Evolutionary conservation across 2,797 vertebrate genomes (phyloP).

Genomic region (Sebastes itinus): DNA sequence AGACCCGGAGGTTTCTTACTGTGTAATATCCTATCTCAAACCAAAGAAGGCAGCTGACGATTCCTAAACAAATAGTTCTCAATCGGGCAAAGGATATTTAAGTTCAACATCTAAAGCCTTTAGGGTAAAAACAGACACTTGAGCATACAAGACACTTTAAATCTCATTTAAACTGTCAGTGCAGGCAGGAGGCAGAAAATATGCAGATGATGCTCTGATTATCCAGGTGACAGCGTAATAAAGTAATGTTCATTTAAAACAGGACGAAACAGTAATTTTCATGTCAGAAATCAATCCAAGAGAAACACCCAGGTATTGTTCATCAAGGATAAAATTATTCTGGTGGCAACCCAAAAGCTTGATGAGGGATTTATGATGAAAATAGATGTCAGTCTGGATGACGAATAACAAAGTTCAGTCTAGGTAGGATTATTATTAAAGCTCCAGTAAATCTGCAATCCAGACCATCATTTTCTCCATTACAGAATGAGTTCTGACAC

Average conservation of each 20-base stretch:
- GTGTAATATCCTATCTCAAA: neutral
- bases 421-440: slow-evolving; percentile 12
- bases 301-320: neutral
- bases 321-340: neutral
- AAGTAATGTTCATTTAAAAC: neutral
- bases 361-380: neutral
- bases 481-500: slow-evolving; percentile 18
- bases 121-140: neutral
- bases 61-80: neutral
- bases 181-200: neutral
- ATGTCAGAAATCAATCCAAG: slow-evolving; percentile 1
- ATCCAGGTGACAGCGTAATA: neutral
- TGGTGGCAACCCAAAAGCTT: neutral
- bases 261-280: neutral
- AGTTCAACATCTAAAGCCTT: neutral
- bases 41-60: neutral
- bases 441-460: neutral
- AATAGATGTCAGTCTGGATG: neutral
- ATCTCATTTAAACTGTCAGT: neutral
- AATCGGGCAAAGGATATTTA: neutral
- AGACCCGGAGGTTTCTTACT: no score
- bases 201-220: neutral
- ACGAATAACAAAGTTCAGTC: neutral
- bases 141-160: neutral
- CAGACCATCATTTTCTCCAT: neutral